Base-by-base conservation (phyloP, 2,797 vertebrate species). In the Hydrolagus colliei region DNA sequence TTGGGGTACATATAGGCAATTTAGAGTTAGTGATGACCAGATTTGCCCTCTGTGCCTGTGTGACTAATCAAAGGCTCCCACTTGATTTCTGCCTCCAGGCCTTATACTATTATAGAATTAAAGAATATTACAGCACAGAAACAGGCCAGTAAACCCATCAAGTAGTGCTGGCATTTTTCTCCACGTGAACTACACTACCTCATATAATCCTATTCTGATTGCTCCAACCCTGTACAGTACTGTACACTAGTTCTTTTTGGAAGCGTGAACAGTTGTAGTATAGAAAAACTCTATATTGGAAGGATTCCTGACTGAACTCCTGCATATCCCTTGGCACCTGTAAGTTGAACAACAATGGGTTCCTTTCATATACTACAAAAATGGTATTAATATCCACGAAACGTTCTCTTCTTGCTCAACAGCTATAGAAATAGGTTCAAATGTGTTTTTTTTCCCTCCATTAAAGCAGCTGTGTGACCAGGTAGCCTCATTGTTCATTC, bases 51-150 rank as follows among this genome's bases (percentile, higher is more conserved):
- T 0, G 7, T 65, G 61, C 14, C 62, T 35, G 14, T 35, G 63
- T 82, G 22, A 79, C 2, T 59, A 63, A 79, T 5, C 62, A 35
- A n/a, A 11, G 22, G 18, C 7, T 52, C 75, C 20, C 9, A 9
- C 16, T 10, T 9, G 61, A 82, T 67, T 82, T 16, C 14, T 16
- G 18, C 14, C 62, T 41, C 32, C 62, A 32, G 0, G 22, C 78
- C 13, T 76, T 18, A 76, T n/a, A 76, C 61, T 59, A 65, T 80
- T 79, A 62, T 63, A 63, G 62, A 68, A 65, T 82, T 8, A 82
- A 82, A 68, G 10, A 18, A 67, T 13, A 82, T 79, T 63, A 68
- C 41, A 65, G 62, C 22, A 16, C 6, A 32, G 22, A 80, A 35
- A 1, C 13, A 32, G 2, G 14, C 22, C 35, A 52, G 41, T 52